A percentile compares a stretch with the other conserved stretches of the same genome.
Evolutionary conservation across 2,113 vertebrate species (phyloP).

Genomic region (Piprites chloris): DNA sequence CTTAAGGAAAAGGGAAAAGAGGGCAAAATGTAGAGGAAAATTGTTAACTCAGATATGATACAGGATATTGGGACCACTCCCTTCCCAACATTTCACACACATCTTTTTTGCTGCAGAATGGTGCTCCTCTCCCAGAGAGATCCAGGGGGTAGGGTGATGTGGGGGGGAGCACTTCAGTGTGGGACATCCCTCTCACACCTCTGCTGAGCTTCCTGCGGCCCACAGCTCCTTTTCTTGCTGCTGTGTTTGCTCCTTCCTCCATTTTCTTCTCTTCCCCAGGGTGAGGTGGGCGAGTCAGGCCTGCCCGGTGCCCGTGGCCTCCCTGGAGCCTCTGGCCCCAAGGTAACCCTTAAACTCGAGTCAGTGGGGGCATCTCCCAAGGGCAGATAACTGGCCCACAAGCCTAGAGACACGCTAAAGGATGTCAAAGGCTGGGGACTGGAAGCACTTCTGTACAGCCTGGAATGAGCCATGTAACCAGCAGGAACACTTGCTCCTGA

Average conservation of each 20-base stretch:
- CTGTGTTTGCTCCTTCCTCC: background rate
- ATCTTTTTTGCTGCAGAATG: background rate
- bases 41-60: background rate
- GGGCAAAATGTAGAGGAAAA: background rate
- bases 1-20: background rate
- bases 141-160: background rate
- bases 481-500: background rate
- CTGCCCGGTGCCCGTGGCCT: conserved; percentile 65
- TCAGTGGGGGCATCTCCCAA: background rate
- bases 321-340: conserved; percentile 76
- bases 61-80: background rate
- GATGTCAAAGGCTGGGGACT: background rate
- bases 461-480: rapidly evolving
- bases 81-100: background rate
- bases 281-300: conserved; percentile 78
- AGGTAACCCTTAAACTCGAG: conserved; percentile 67
- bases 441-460: background rate
- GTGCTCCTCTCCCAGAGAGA: background rate
- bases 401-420: background rate
- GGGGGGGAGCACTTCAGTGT: background rate
- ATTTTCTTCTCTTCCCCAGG: conserved; percentile 68
- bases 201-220: background rate
- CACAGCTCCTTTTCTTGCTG: background rate
- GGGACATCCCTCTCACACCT: background rate
- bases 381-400: background rate